A percentile compares a stretch with the other conserved stretches of the same genome.
phyloP scores from a whole-genome alignment of 2,888 invertebrate genomes.

The Hirtodrosophila trivittata region DNA sequence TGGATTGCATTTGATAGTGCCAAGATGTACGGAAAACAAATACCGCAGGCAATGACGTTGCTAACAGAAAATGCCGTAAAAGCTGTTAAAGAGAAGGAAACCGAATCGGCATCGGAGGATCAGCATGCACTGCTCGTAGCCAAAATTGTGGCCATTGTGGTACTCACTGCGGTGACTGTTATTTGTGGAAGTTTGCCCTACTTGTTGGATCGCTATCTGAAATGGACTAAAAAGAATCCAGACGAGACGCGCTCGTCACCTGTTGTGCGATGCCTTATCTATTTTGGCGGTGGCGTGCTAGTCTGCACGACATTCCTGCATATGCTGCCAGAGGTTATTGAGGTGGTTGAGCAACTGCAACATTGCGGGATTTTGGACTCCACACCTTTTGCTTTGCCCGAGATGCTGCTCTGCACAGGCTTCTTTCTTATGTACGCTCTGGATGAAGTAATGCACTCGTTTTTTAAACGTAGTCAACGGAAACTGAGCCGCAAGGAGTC shows the following conservation, averaged over 20 bases:
- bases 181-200: slow-evolving; percentile 90
- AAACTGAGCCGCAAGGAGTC: slow-evolving; percentile 65
- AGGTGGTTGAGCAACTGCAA: slow-evolving; percentile 87
- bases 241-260: slow-evolving; percentile 79
- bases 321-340: slow-evolving; percentile 90
- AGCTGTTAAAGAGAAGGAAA: background rate
- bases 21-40: slow-evolving; percentile 36
- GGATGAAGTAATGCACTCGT: slow-evolving; percentile 91
- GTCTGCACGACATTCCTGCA: slow-evolving; percentile 92
- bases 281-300: slow-evolving; percentile 94
- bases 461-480: slow-evolving; percentile 86
- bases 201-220: slow-evolving; percentile 87
- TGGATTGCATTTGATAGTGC: slow-evolving; percentile 21
- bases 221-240: slow-evolving; percentile 85
- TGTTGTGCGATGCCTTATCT: slow-evolving; percentile 87
- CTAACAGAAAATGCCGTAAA: background rate
- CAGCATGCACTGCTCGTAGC: slow-evolving; percentile 83
- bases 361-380: slow-evolving; percentile 83
- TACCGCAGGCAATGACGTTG: background rate
- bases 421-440: slow-evolving; percentile 91
- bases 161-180: slow-evolving; percentile 90
- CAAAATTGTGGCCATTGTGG: slow-evolving; percentile 91
- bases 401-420: slow-evolving; percentile 89
- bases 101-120: slow-evolving; percentile 5
- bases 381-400: slow-evolving; percentile 87